Percentiles rank a stretch among this genome's conserved stretches.
These are phyloP conservation scores for Cuculus canorus DNA, from an alignment of 2,797 vertebrate genomes.

Conservation along the genomic window DNA sequence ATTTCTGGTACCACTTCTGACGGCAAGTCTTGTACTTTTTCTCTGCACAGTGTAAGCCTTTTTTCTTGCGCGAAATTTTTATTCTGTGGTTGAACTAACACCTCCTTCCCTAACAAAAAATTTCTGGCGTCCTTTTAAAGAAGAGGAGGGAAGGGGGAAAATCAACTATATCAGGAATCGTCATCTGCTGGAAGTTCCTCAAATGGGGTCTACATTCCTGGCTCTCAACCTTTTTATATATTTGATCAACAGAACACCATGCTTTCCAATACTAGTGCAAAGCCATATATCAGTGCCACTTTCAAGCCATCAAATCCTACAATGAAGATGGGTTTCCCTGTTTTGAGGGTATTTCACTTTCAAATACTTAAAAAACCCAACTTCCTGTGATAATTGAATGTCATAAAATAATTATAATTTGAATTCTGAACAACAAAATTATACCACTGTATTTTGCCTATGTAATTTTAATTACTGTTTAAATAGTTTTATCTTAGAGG, in stretches of 20 bases:
- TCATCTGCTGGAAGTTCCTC: neutral
- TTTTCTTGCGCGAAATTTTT: neutral
- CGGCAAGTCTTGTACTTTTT: neutral
- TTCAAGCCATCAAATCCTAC: neutral
- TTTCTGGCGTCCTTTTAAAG: neutral
- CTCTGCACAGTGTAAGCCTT: constrained; percentile 21
- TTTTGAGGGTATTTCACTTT: neutral
- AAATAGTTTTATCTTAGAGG: neutral
- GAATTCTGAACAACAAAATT: neutral
- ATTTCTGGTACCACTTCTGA: neutral
- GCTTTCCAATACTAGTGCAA: neutral
- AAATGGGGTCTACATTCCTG: neutral
- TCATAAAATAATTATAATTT: neutral
- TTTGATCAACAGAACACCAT: neutral
- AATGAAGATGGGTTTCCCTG: neutral
- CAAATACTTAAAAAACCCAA: neutral
- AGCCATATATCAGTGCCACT: rapidly evolving
- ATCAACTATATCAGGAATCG: neutral
- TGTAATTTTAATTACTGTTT: neutral
- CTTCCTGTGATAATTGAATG: neutral
- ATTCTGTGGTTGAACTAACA: neutral
- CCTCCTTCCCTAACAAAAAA: neutral
- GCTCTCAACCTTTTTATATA: neutral
- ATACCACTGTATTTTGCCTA: neutral
- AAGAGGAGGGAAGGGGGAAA: neutral